Evolutionary conservation across 2,113 vertebrate species (phyloP), one percentile per base, ranked within the genome.

Genomic region (Grantiella picta): DNA sequence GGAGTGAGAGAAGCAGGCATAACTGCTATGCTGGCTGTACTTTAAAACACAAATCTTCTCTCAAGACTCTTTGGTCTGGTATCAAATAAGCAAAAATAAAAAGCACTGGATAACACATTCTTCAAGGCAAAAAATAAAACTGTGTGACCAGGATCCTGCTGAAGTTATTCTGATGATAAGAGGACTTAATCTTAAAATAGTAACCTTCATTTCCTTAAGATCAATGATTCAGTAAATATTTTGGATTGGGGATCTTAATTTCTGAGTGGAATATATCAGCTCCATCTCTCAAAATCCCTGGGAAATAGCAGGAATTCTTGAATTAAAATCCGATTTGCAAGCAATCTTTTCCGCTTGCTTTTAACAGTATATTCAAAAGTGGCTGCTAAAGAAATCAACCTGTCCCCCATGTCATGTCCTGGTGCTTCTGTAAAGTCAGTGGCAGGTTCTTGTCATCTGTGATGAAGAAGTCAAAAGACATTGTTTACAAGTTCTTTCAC

Each of bases 321-420:
- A 3, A 3, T 38, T n/a, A 69, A 90, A 88, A 45, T 63, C 17
- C 27, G 33, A 10, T 16, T 87, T 56, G 14, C 56, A 73, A 63
- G 33, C 1, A 1, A 38, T 57, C 28, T 61, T 69, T 91, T 42
- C 18, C 45, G 15, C 38, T 78, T 86, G 15, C 12, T 76, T 82
- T 56, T 87, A 92, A 49, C 85, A 97, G 97, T 96, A 86, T 73
- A 94, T 97, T 94, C 89, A 97, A 80, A 97, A 95, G 84, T 95
- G 97, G 94, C 84, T 98, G 50, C 96, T 97, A 96, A 96, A 86
- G 70, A 97, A 97, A 81, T 66, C 95, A 92, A 65, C 49, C 12
- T 95, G 97, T 77, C 95, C 96, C 42, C 91, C 80, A 9, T 97
- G 82, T 36, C 10, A 21, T 22, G 78, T 95, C 31, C 89, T 96